Conservation (phyloP, 2,888 invertebrate genomes). For the Smittia aterrima region DNA sequence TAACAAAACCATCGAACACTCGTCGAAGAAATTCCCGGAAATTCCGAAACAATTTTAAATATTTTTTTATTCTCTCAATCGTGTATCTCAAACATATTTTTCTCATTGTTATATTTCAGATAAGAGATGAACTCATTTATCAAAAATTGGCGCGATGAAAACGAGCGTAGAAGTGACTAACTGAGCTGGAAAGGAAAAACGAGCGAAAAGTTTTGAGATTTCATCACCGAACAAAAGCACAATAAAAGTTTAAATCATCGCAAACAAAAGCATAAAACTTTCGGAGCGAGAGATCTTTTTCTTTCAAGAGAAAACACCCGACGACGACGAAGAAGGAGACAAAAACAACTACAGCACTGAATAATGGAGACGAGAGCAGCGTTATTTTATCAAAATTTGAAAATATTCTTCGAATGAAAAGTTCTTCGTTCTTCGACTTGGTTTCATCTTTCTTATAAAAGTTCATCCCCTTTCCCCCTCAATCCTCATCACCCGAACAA, state of each 20-base stretch:
- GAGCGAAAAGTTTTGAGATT: conserved; percentile 13
- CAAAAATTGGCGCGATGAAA: conserved; percentile 8
- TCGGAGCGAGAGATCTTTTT: neutral
- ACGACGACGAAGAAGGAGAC: neutral
- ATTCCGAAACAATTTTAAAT: too few species aligned
- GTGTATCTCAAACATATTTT: too few species aligned
- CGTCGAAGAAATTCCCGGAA: too few species aligned
- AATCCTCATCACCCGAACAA: too few species aligned
- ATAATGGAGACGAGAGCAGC: conserved; percentile 38
- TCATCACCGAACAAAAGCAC: conserved; percentile 22
- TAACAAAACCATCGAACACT: too few species aligned
- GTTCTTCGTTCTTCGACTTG: neutral
- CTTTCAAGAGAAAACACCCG: neutral
- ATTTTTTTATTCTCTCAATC: too few species aligned
- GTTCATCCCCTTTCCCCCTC: neutral
- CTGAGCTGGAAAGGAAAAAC: neutral
- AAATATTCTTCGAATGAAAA: conserved; percentile 23
- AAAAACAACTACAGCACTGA: conserved; percentile 1
- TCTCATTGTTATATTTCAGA: too few species aligned
- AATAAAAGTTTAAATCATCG: conserved; percentile 16
- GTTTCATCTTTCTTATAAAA: neutral
- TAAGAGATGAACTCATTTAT: conserved; percentile 27
- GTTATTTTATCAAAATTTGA: conserved; percentile 38
- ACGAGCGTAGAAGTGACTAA: neutral
- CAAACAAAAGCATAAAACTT: conserved; percentile 16